Conservation (phyloP, 2,113 vertebrate genomes). For the Chamaea fasciata region DNA sequence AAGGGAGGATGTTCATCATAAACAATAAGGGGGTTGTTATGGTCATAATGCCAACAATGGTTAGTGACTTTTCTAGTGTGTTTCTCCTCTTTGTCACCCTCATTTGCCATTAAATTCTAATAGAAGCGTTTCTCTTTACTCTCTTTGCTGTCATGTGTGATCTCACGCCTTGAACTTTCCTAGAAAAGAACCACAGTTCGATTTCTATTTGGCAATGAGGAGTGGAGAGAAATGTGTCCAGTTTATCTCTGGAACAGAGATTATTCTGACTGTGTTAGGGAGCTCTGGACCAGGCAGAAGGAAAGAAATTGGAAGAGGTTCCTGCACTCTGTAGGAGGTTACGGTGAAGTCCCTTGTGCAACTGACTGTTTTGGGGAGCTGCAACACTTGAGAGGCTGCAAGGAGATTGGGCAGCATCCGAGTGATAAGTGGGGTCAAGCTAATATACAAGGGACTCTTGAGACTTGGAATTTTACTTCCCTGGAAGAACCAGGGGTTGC, state of each 20-base stretch:
- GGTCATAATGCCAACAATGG: not conserved
- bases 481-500: not conserved
- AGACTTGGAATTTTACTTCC: not conserved
- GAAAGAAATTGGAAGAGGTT: not conserved
- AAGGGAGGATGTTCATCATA: not conserved
- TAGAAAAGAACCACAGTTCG: not conserved
- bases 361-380: not conserved
- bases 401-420: accelerated
- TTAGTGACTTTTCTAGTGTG: not conserved
- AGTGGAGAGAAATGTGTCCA: not conserved
- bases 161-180: not conserved
- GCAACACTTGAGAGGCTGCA: not conserved
- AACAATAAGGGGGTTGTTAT: not conserved
- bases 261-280: not conserved
- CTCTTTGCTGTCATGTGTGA: not conserved
- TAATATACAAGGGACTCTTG: not conserved
- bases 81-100: not conserved
- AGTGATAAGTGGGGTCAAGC: not conserved
- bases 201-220: not conserved
- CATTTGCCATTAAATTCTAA: not conserved
- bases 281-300: not conserved
- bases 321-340: not conserved
- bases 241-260: not conserved
- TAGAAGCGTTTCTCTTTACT: not conserved
- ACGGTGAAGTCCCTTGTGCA: not conserved